Conservation (phyloP, 2,113 vertebrate genomes). For the Penelope pileata region DNA sequence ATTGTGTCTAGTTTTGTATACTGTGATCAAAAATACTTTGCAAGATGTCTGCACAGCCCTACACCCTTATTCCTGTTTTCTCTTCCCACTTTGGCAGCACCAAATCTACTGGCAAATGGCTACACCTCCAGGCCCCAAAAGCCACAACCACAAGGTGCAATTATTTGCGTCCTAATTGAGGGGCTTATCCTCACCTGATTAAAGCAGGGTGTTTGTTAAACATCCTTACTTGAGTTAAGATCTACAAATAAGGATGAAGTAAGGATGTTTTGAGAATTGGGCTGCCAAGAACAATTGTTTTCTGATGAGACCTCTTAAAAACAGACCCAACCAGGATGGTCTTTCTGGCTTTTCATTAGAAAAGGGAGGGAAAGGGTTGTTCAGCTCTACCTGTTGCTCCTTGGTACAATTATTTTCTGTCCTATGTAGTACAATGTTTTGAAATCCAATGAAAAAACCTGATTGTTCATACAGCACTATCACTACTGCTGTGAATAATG, state of each 20-base stretch:
- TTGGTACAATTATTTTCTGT: neutral
- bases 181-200: constrained; percentile 68
- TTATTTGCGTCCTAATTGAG: constrained; percentile 67
- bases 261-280: constrained; percentile 69
- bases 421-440: fast-evolving
- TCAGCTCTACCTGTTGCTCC: neutral
- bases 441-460: neutral
- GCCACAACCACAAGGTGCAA: neutral
- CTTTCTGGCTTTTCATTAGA: neutral
- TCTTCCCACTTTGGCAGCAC: neutral
- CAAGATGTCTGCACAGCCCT: neutral
- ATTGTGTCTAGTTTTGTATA: neutral
- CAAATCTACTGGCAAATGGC: neutral
- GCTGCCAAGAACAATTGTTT: constrained; percentile 34
- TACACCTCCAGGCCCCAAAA: constrained; percentile 29
- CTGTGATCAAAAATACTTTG: neutral
- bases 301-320: constrained; percentile 23
- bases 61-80: neutral
- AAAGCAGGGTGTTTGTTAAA: constrained; percentile 75
- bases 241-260: constrained; percentile 70
- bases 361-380: constrained; percentile 26
- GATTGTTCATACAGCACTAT: neutral
- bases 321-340: neutral
- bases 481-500: neutral
- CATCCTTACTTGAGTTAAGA: constrained; percentile 76